These are phyloP conservation scores for Tipula lateralis DNA, from an alignment of 2,888 invertebrate genomes.

Conservation along the genomic window DNA sequence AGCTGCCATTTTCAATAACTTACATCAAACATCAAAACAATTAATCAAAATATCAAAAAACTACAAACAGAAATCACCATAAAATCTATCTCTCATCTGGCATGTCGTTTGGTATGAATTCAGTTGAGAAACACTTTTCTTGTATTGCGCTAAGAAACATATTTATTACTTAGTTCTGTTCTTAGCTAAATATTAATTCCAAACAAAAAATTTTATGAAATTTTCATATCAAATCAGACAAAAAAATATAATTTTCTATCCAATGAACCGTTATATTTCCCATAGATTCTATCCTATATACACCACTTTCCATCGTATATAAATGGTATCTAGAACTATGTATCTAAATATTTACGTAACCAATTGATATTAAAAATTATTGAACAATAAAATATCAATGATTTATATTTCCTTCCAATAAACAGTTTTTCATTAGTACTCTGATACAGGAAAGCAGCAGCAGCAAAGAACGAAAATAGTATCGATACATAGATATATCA, in stretches of 20 bases:
- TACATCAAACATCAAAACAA: no score
- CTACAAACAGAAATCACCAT: no score
- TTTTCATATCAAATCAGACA: background rate
- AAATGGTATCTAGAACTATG: background rate
- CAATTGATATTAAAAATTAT: constrained; percentile 11
- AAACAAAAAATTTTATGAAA: background rate
- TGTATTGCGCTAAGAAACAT: no score
- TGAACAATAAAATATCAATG: constrained; percentile 24
- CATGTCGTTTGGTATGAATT: no score
- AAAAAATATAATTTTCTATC: background rate
- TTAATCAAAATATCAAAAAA: no score
- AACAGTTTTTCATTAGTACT: background rate
- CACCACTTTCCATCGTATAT: background rate
- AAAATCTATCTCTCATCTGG: no score
- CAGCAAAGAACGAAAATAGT: background rate
- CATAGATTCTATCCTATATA: background rate
- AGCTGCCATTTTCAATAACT: no score
- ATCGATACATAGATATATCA: background rate
- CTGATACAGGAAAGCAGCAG: background rate
- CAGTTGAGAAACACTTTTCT: no score
- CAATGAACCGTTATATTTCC: background rate
- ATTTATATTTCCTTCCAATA: constrained; percentile 19
- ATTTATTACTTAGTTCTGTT: no score
- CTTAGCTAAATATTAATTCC: background rate
- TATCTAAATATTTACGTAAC: background rate